These are phyloP conservation scores for Chiridota heheva DNA, from an alignment of 35 echinoderm and acorn worm genomes.

Conservation along the genomic window DNA sequence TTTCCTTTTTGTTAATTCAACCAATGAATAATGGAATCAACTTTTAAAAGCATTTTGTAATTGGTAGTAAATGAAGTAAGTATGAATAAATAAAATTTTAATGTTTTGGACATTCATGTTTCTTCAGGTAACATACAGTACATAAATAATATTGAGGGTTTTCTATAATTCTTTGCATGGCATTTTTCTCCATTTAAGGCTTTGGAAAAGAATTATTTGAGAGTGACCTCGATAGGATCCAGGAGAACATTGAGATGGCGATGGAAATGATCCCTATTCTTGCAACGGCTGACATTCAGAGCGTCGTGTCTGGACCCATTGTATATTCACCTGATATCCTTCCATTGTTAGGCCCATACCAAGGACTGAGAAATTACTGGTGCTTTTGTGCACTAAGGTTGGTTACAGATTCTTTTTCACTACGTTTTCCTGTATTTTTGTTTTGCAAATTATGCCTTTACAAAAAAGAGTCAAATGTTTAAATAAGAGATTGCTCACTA, in stretches of 20 bases:
- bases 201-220: conserved; percentile 98
- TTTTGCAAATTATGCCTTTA: no score
- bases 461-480: no score
- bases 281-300: conserved; percentile 82
- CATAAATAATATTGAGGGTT: no score
- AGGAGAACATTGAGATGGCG: conserved; percentile 75
- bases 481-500: no score
- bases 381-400: conserved; percentile 60
- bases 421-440: no score
- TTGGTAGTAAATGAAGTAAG: no score
- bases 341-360: conserved; percentile 67
- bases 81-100: no score
- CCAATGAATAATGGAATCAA: no score
- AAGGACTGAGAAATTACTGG: conserved; percentile 86
- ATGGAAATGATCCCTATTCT: conserved; percentile 83
- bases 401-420: not conserved
- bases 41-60: no score
- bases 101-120: no score
- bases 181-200: conserved; percentile 28
- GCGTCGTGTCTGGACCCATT: conserved; percentile 88
- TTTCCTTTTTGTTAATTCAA: no score
- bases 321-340: conserved; percentile 80
- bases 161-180: conserved; percentile 15
- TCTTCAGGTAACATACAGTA: not conserved
- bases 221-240: conserved; percentile 88